These are phyloP conservation scores for Schizotus pectinicornis DNA, from an alignment of 2,888 invertebrate species.

Conservation along the genomic window DNA sequence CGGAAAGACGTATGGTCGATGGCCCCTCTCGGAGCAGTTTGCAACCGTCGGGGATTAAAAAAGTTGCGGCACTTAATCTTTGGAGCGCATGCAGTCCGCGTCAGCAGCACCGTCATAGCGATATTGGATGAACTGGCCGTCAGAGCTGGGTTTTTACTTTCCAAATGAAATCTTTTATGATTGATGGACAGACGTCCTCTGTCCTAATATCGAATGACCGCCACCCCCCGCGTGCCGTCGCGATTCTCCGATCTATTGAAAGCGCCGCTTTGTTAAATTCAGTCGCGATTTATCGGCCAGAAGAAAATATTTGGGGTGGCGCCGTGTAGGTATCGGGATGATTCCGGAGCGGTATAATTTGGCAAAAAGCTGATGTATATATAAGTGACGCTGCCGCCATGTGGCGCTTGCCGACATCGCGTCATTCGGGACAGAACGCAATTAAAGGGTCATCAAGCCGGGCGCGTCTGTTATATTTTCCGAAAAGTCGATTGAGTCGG, in stretches of 20 bases:
- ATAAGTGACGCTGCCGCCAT: slow-evolving; percentile 22
- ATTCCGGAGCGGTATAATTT: slow-evolving; percentile 3
- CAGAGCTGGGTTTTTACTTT: slow-evolving; percentile 38
- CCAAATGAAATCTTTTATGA: slow-evolving; percentile 50
- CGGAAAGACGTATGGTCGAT: no score
- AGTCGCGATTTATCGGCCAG: slow-evolving; percentile 30
- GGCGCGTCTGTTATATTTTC: slow-evolving; percentile 7
- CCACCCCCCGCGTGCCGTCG: neutral
- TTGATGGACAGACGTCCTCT: slow-evolving; percentile 45
- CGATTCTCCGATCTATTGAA: slow-evolving; percentile 8
- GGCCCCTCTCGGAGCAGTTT: no score
- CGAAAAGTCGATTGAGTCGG: slow-evolving; percentile 14
- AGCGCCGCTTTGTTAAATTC: slow-evolving; percentile 20
- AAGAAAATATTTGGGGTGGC: slow-evolving; percentile 30
- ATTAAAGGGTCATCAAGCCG: slow-evolving; percentile 25
- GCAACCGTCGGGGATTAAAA: slow-evolving; percentile 33
- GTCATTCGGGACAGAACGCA: slow-evolving; percentile 1
- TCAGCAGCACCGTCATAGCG: slow-evolving; percentile 41
- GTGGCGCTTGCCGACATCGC: slow-evolving; percentile 5
- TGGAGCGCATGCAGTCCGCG: slow-evolving; percentile 34
- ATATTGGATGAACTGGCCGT: slow-evolving; percentile 40
- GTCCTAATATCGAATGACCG: slow-evolving; percentile 35
- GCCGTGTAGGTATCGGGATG: neutral
- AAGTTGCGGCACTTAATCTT: slow-evolving; percentile 43
- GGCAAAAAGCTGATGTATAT: slow-evolving; percentile 26